Conservation (phyloP, 2,113 vertebrate species). For the Spizaetus ornatus region DNA sequence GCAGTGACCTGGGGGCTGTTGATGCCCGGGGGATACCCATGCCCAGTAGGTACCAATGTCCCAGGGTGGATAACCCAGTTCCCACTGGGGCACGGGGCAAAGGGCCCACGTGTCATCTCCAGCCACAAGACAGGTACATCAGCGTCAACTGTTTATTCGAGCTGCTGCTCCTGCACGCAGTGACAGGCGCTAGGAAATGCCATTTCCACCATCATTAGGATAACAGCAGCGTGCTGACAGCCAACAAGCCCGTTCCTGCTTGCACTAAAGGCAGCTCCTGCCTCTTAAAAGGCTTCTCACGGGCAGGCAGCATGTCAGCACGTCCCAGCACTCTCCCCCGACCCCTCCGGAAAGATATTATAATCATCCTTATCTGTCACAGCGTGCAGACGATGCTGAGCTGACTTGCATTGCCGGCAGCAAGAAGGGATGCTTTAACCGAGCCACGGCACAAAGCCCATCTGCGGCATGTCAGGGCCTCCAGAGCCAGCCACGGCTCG, state of each 20-base stretch:
- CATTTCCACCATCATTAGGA: fast-evolving
- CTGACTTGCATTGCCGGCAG: neutral
- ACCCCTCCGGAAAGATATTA: neutral
- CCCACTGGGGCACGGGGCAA: fast-evolving
- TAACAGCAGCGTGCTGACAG: neutral
- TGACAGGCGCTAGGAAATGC: neutral
- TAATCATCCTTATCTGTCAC: neutral
- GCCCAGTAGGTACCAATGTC: too few species aligned
- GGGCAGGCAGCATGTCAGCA: neutral
- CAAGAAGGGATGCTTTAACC: neutral
- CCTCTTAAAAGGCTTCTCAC: neutral
- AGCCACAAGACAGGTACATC: neutral
- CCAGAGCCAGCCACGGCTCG: fast-evolving
- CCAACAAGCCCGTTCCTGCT: neutral
- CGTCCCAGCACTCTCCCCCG: neutral
- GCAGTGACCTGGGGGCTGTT: neutral
- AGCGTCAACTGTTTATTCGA: fast-evolving
- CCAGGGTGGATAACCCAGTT: neutral
- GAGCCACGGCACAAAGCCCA: fast-evolving
- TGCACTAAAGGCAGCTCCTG: neutral
- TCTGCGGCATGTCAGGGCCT: fast-evolving
- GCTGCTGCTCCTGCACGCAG: neutral
- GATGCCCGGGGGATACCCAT: too few species aligned
- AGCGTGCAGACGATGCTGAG: neutral
- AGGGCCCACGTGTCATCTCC: neutral